Evolutionary conservation across 2,113 vertebrate species (phyloP).

Genomic region (Labeo catla): DNA sequence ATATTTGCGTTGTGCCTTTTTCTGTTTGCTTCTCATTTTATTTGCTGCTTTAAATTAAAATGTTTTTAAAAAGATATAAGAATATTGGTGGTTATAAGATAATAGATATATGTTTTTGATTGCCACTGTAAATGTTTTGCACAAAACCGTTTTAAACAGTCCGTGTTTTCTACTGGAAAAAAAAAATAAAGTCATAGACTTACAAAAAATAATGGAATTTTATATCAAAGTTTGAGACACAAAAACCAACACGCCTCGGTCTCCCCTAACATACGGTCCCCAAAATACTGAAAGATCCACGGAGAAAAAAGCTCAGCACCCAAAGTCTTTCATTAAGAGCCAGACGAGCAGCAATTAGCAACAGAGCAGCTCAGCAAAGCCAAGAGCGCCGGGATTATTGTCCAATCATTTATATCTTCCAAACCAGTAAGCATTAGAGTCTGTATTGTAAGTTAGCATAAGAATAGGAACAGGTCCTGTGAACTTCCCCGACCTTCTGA

Average conservation of each 20-base stretch:
- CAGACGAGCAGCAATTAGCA: constrained; percentile 81
- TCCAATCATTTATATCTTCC: constrained; percentile 96
- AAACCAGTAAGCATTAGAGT: constrained; percentile 87
- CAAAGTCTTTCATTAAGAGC: constrained; percentile 56
- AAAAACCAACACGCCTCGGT: background rate
- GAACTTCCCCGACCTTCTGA: constrained; percentile 94
- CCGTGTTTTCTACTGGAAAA: background rate
- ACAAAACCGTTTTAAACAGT: background rate
- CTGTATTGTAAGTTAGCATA: constrained; percentile 91
- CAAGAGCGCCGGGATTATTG: constrained; percentile 84
- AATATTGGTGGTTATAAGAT: background rate
- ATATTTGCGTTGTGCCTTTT: too few relatives aligned
- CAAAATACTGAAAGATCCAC: background rate
- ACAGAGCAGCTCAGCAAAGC: constrained; percentile 77
- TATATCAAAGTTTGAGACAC: background rate
- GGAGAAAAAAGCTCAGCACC: background rate
- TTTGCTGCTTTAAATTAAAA: background rate
- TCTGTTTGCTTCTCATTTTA: background rate
- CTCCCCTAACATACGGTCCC: background rate
- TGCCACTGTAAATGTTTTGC: background rate
- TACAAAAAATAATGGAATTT: background rate
- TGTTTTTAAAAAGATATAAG: too few relatives aligned
- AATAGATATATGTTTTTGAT: background rate
- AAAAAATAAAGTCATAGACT: background rate
- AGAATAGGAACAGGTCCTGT: constrained; percentile 93